A percentile compares a stretch with the other conserved stretches of the same genome.
Conservation (phyloP, 2,888 invertebrate species). For the Anthrax anthrax region DNA sequence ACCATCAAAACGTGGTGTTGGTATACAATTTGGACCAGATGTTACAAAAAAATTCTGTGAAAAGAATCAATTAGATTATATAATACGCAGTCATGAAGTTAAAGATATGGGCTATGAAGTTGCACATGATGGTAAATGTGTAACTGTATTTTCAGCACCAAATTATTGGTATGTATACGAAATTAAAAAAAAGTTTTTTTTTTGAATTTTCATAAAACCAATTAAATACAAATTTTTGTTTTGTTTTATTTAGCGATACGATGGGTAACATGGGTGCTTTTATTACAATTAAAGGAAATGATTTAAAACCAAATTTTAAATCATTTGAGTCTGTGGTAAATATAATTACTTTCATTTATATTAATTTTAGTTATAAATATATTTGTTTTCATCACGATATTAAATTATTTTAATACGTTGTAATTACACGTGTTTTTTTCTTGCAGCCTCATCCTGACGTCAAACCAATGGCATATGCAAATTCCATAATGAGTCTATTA, state of each 20-base stretch:
- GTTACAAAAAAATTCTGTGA: slow-evolving; percentile 77
- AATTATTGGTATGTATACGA: slow-evolving; percentile 88
- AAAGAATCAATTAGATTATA: slow-evolving; percentile 77
- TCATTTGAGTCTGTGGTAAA: slow-evolving; percentile 90
- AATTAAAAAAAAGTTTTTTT: slow-evolving; percentile 3
- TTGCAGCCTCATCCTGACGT: slow-evolving; percentile 92
- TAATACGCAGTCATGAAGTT: slow-evolving; percentile 95
- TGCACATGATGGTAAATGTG: slow-evolving; percentile 88
- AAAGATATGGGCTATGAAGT: slow-evolving; percentile 93
- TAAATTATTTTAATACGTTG: background rate
- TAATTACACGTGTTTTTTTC: slow-evolving; percentile 20
- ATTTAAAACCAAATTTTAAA: slow-evolving; percentile 79
- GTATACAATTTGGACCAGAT: slow-evolving; percentile 97
- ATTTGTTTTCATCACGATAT: background rate
- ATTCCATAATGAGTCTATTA: slow-evolving; percentile 62
- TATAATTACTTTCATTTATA: background rate
- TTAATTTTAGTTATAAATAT: background rate
- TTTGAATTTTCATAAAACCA: slow-evolving; percentile 1
- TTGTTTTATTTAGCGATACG: slow-evolving; percentile 66
- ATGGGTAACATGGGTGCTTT: slow-evolving; percentile 99
- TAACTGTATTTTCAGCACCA: slow-evolving; percentile 98
- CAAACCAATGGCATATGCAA: slow-evolving; percentile 95
- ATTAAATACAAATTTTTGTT: slow-evolving; percentile 6
- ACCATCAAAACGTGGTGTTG: slow-evolving; percentile 93
- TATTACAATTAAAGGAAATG: slow-evolving; percentile 83